These are phyloP conservation scores for Maniola hyperantus DNA, from an alignment of 2,888 invertebrate genomes.

Conservation along the genomic window DNA sequence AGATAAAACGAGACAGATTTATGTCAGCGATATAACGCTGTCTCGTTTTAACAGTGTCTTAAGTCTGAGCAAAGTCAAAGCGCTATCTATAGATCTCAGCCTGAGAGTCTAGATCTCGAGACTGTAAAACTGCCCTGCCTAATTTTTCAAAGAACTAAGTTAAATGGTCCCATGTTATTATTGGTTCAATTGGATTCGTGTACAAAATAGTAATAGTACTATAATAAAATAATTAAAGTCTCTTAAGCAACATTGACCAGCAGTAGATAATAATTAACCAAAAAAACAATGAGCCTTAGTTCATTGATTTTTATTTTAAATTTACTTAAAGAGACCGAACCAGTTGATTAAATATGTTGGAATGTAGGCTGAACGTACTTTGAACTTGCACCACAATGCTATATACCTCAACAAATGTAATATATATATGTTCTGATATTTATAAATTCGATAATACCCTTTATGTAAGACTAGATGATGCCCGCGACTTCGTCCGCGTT, in stretches of 20 bases:
- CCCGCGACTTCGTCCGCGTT: too few species aligned
- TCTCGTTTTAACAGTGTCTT: too few species aligned
- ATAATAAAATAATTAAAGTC: too few species aligned
- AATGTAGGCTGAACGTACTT: slow-evolving; percentile 19
- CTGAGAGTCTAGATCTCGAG: too few species aligned
- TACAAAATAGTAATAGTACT: background rate
- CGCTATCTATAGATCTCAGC: too few species aligned
- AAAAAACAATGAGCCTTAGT: background rate
- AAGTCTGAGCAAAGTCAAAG: too few species aligned
- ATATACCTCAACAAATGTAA: slow-evolving; percentile 21
- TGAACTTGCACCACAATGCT: slow-evolving; percentile 12
- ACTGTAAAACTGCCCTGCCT: background rate
- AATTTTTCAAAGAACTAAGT: too few species aligned
- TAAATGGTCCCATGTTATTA: background rate
- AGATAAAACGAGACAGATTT: too few species aligned
- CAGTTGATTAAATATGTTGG: slow-evolving; percentile 19
- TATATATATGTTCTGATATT: slow-evolving; percentile 8
- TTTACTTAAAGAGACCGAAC: background rate
- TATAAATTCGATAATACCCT: background rate
- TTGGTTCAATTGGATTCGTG: background rate
- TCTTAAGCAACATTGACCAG: too few species aligned
- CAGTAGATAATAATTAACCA: too few species aligned
- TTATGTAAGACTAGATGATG: too few species aligned
- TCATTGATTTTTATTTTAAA: background rate
- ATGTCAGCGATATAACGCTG: too few species aligned